Evolutionary conservation across 1,140 invertebrate genomes (phyloP).

Genomic region (Palaemon carinicauda): DNA sequence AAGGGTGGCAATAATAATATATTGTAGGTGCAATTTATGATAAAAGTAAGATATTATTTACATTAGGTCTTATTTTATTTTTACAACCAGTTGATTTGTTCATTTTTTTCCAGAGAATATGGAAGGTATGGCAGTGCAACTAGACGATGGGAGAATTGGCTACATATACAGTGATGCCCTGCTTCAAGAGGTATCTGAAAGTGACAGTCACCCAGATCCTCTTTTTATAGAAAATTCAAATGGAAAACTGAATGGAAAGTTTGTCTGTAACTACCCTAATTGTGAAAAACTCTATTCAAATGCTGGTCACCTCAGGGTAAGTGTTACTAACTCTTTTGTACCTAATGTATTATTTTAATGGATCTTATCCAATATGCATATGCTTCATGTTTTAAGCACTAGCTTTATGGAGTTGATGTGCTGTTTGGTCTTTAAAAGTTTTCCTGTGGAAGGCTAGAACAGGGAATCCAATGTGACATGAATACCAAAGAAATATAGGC

Average conservation of each 20-base stretch:
- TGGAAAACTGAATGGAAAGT: constrained; percentile 1
- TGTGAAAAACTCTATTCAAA: constrained; percentile 43
- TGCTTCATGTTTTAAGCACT: no score
- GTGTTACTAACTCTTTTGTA: background rate
- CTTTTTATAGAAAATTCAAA: background rate
- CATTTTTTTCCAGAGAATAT: constrained; percentile 16
- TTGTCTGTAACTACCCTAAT: constrained; percentile 22
- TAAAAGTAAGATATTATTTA: background rate
- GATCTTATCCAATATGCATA: no score
- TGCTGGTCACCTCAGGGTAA: constrained; percentile 35
- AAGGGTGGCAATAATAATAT: no score
- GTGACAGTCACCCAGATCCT: background rate
- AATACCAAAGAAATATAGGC: no score
- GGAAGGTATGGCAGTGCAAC: constrained; percentile 44
- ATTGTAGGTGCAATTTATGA: no score
- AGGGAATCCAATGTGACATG: no score
- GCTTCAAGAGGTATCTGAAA: constrained; percentile 25
- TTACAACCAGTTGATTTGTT: background rate
- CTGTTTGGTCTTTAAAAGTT: no score
- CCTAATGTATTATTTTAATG: no score
- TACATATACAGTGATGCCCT: constrained; percentile 46
- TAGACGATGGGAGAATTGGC: constrained; percentile 47
- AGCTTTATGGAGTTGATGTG: no score
- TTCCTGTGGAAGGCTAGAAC: no score
- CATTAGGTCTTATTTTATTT: background rate